Percentiles rank a stretch among this genome's conserved stretches.
Evolutionary conservation across 2,113 vertebrate genomes (phyloP).

Genomic region (Leptodactylus fuscus): DNA sequence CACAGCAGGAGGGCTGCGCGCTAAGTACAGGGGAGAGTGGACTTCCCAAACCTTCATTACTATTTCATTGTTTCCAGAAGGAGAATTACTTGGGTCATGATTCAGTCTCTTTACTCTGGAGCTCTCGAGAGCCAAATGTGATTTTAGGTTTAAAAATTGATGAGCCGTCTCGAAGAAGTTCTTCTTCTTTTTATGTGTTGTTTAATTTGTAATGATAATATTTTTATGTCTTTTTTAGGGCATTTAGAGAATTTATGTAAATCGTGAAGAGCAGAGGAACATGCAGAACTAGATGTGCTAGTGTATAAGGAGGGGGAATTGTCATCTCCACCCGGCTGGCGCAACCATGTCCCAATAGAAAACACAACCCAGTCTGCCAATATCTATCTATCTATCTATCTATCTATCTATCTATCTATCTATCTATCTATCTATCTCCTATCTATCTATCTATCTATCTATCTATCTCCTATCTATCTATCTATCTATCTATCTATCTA

Average conservation of each 20-base stretch:
- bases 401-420: too few relatives aligned
- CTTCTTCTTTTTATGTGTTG: background rate
- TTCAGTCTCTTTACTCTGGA: background rate
- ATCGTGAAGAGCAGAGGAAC: background rate
- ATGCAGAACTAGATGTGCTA: too few relatives aligned
- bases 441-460: too few relatives aligned
- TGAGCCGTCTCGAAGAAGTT: background rate
- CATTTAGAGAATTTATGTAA: background rate
- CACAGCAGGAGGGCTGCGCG: conserved; percentile 62
- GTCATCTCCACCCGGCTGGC: too few relatives aligned
- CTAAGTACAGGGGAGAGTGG: conserved; percentile 51
- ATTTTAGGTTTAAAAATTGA: conserved; percentile 34
- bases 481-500: too few relatives aligned
- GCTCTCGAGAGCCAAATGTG: background rate
- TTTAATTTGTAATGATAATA: background rate
- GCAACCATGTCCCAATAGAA: too few relatives aligned
- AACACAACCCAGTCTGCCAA: too few relatives aligned
- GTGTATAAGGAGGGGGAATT: too few relatives aligned
- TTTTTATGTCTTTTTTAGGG: background rate
- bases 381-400: too few relatives aligned
- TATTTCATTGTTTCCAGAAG: conserved; percentile 69
- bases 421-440: too few relatives aligned
- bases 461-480: too few relatives aligned
- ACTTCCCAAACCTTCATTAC: conserved; percentile 66
- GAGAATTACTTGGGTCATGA: conserved; percentile 12